Conservation (phyloP, 2,113 vertebrate species). For the Litocranius walleri region DNA sequence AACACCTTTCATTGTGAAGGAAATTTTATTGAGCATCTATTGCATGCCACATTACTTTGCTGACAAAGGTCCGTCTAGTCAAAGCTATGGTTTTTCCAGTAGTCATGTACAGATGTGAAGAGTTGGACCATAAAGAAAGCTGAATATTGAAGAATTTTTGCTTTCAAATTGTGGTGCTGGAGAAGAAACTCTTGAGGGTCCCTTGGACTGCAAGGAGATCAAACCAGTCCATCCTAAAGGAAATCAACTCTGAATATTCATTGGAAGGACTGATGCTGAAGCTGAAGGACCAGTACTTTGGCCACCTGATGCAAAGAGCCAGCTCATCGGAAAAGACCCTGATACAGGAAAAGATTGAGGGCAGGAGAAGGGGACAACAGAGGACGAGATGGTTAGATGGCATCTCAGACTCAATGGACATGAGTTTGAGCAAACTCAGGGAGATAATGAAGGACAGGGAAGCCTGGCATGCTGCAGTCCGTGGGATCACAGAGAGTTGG, state of each 20-base stretch:
- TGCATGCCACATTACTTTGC: neutral
- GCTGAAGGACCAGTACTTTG: neutral
- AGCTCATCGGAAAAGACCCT: neutral
- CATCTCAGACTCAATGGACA: neutral
- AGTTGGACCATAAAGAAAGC: neutral
- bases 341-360: neutral
- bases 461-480: neutral
- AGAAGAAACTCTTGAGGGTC: neutral
- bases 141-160: neutral
- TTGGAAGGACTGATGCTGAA: neutral
- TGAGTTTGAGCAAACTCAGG: neutral
- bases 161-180: neutral
- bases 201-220: neutral
- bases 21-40: neutral
- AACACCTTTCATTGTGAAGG: neutral
- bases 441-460: neutral
- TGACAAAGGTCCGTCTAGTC: neutral
- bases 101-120: neutral
- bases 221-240: neutral
- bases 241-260: neutral
- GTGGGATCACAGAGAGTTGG: neutral
- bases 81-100: neutral
- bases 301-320: neutral
- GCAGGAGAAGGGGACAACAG: neutral
- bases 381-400: neutral